These are phyloP conservation scores for Delphinus delphis DNA, from an alignment of 2,113 vertebrate species.

Conservation along the genomic window DNA sequence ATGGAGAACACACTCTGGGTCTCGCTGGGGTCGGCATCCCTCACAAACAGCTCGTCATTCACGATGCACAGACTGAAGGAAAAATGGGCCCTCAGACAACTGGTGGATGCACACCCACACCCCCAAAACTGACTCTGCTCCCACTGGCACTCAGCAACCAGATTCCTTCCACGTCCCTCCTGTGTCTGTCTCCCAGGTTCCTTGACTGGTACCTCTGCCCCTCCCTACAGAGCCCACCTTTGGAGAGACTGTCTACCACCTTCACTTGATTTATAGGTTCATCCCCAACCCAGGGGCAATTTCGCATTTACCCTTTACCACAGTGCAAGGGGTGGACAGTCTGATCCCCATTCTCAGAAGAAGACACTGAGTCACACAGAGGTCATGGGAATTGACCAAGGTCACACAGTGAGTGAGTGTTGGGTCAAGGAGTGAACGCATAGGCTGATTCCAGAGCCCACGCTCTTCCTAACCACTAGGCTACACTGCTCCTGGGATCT, in stretches of 20 bases:
- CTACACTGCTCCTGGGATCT: background rate
- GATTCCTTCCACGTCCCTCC: too few relatives aligned
- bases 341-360: background rate
- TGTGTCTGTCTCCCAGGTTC: too few relatives aligned
- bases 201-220: too few relatives aligned
- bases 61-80: constrained; percentile 87
- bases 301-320: background rate
- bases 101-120: too few relatives aligned
- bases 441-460: background rate
- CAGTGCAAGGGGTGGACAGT: background rate
- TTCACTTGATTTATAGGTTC: background rate
- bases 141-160: too few relatives aligned
- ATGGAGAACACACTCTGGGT: too few relatives aligned
- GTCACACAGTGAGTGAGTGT: background rate
- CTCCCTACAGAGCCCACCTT: background rate
- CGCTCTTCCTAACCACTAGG: background rate
- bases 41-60: constrained; percentile 90
- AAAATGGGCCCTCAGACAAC: background rate
- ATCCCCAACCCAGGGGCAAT: too few relatives aligned
- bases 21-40: too few relatives aligned
- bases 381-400: background rate
- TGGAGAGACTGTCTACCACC: background rate
- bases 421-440: background rate
- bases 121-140: background rate
- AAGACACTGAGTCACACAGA: background rate